Percentiles rank a stretch among this genome's conserved stretches.
These are phyloP conservation scores for Brotula barbata DNA, from an alignment of 2,797 vertebrate species.

Conservation along the genomic window DNA sequence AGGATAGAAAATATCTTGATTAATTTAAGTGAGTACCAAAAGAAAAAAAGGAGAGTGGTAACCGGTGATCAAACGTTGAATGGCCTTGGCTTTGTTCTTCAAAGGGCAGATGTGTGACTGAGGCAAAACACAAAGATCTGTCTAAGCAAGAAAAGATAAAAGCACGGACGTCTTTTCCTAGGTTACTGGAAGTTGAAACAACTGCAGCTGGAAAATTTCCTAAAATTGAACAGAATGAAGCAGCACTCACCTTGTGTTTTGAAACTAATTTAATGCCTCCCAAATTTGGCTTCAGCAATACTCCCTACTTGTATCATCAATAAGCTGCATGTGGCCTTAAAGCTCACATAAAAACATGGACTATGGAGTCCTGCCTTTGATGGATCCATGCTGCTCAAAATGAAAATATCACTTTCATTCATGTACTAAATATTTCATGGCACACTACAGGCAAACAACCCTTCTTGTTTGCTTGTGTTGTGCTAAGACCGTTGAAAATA, in stretches of 20 bases:
- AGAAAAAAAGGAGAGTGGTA: neutral
- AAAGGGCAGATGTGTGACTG: neutral
- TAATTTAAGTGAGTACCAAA: too few relatives aligned
- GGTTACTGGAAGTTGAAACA: conserved; percentile 12
- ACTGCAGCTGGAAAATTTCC: conserved; percentile 5
- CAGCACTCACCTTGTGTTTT: neutral
- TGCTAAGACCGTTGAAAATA: neutral
- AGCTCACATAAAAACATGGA: neutral
- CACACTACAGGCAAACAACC: neutral
- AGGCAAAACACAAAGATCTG: neutral
- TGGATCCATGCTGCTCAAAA: conserved; percentile 32
- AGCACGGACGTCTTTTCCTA: neutral
- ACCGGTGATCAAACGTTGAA: neutral
- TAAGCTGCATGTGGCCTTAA: conserved; percentile 34
- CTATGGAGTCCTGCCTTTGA: neutral
- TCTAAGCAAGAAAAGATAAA: conserved; percentile 4
- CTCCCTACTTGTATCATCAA: conserved; percentile 29
- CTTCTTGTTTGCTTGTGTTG: conserved; percentile 1
- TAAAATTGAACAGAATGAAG: conserved; percentile 8
- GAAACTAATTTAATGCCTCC: conserved; percentile 4
- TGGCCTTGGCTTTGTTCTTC: conserved; percentile 20
- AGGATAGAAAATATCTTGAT: conserved; percentile 19
- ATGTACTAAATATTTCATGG: neutral
- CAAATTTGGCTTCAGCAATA: conserved; percentile 29
- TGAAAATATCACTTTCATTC: conserved; percentile 23